Conservation (phyloP, 1,140 invertebrate genomes). For the Chrysopa pallens region DNA sequence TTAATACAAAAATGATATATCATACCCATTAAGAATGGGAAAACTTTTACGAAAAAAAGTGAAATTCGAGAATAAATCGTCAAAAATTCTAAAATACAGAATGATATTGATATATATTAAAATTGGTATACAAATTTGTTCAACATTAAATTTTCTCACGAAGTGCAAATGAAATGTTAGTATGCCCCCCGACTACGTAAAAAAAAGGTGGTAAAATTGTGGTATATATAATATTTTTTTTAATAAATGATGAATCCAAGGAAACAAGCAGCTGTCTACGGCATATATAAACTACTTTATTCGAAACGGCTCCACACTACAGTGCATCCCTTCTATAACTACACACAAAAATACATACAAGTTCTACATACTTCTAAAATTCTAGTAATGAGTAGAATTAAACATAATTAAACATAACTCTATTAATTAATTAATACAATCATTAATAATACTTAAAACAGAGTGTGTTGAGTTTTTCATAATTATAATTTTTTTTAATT, state of each 20-base stretch:
- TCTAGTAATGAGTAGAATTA: slow-evolving; percentile 17
- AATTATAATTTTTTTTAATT: slow-evolving; percentile 4
- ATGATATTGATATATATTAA: no score
- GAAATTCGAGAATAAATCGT: no score
- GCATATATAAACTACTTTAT: slow-evolving; percentile 26
- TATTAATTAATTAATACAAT: background rate
- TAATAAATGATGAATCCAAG: background rate
- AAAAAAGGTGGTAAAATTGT: no score
- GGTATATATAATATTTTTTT: no score
- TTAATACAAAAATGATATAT: no score
- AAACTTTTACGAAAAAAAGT: no score
- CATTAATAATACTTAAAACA: slow-evolving; percentile 2
- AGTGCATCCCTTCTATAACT: slow-evolving; percentile 23
- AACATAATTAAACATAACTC: slow-evolving; percentile 19
- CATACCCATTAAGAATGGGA: no score
- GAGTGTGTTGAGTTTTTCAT: slow-evolving; percentile 3
- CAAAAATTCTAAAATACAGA: no score
- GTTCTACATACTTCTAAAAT: slow-evolving; percentile 18
- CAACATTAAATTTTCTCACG: no score
- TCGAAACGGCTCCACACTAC: slow-evolving; percentile 22
- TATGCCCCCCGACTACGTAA: no score
- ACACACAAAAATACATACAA: slow-evolving; percentile 24
- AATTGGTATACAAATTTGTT: no score
- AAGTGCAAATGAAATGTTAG: no score
- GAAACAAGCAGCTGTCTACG: slow-evolving; percentile 23